phyloP scores from a whole-genome alignment of 2,113 vertebrate genomes.

The Marcusenius ussheri region DNA sequence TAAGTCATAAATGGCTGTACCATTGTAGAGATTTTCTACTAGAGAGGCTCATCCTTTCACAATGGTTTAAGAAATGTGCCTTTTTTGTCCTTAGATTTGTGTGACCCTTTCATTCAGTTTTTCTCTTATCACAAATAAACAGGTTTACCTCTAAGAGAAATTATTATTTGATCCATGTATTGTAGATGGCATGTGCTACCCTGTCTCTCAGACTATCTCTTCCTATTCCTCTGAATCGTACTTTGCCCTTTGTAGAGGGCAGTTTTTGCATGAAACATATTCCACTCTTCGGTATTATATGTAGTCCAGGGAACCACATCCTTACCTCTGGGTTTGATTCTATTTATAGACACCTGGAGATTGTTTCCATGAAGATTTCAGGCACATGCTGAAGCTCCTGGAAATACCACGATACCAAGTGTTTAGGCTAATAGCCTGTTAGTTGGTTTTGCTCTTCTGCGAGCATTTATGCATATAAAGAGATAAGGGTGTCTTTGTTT shows the following conservation, averaged over 20 bases:
- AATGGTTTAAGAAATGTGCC: neutral
- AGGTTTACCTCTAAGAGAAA: neutral
- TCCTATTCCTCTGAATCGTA: neutral
- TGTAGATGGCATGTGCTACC: neutral
- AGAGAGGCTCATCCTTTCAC: neutral
- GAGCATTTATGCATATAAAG: neutral
- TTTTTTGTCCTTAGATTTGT: neutral
- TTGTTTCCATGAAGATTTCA: neutral
- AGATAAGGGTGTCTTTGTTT: neutral
- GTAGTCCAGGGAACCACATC: neutral
- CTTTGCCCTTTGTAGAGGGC: neutral
- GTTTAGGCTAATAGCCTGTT: neutral
- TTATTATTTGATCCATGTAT: neutral
- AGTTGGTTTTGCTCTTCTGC: neutral
- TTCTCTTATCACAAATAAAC: neutral
- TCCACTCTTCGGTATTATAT: neutral
- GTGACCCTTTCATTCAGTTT: neutral
- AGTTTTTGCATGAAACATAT: neutral
- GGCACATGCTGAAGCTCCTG: neutral
- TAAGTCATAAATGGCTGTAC: neutral
- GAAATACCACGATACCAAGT: neutral
- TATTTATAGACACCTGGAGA: neutral
- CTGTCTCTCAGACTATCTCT: neutral
- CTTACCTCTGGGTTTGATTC: neutral
- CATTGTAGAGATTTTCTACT: neutral